Conservation (phyloP, 2,888 invertebrate species). For the Agapetus fuscipes region DNA sequence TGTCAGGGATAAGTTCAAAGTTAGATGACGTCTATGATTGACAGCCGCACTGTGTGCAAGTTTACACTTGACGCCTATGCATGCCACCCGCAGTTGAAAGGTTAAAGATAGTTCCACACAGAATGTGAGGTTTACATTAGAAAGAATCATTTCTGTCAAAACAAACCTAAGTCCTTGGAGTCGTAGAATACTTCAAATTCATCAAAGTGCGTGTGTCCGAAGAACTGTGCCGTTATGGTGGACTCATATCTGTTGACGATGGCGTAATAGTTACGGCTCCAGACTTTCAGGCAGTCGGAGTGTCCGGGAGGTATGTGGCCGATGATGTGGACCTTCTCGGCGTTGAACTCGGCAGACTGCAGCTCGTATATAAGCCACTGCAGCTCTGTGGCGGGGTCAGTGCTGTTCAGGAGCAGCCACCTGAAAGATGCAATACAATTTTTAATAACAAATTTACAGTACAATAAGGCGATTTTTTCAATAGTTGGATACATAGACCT, state of each 20-base stretch:
- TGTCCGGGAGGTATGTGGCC: constrained; percentile 95
- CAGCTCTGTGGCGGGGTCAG: constrained; percentile 90
- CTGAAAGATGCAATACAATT: constrained; percentile 30
- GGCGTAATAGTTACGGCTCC: constrained; percentile 90
- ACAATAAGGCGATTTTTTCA: no score
- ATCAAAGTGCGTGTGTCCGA: constrained; percentile 91
- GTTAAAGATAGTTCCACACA: background rate
- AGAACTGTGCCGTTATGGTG: constrained; percentile 86
- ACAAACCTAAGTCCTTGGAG: constrained; percentile 67
- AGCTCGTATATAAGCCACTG: constrained; percentile 93
- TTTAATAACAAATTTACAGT: background rate
- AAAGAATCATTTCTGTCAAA: constrained; percentile 27
- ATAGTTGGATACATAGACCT: no score
- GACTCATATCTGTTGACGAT: constrained; percentile 83
- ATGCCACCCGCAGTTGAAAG: background rate
- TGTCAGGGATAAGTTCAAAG: no score
- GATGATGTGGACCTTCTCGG: constrained; percentile 94
- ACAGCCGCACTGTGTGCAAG: no score
- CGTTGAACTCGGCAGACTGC: constrained; percentile 86
- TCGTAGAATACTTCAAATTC: constrained; percentile 93
- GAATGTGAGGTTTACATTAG: background rate
- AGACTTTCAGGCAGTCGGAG: constrained; percentile 86
- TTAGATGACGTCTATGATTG: no score
- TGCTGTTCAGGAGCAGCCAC: constrained; percentile 89
- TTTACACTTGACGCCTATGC: no score